Evolutionary conservation across 2,113 vertebrate species (phyloP).

Genomic region (Narcine bancroftii): DNA sequence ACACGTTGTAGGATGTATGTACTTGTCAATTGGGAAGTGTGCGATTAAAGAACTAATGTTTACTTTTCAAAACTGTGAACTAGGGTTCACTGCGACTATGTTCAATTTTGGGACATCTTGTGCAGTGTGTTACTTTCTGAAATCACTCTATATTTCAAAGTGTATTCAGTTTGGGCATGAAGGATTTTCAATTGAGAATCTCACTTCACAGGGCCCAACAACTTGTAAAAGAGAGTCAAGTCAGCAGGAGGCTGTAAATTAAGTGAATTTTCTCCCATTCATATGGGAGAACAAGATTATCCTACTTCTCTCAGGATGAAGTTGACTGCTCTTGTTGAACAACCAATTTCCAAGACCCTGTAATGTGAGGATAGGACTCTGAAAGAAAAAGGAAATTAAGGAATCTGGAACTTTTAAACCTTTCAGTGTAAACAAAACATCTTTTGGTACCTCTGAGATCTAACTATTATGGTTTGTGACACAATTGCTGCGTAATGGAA

Average conservation of each 20-base stretch:
- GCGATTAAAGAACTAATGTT: not conserved
- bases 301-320: not conserved
- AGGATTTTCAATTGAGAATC: not conserved
- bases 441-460: not conserved
- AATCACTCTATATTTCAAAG: not conserved
- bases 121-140: not conserved
- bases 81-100: not conserved
- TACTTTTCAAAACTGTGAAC: not conserved
- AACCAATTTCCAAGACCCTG: too few species aligned
- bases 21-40: not conserved
- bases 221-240: not conserved
- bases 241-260: not conserved
- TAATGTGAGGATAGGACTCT: not conserved
- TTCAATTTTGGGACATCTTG: not conserved
- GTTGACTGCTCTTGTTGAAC: not conserved
- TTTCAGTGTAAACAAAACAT: not conserved
- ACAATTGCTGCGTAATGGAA: too few species aligned
- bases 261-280: not conserved
- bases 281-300: too few species aligned
- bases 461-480: too few species aligned
- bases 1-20: not conserved
- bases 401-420: not conserved
- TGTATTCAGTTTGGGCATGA: not conserved
- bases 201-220: not conserved
- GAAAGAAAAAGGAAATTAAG: not conserved